Conservation (phyloP, 2,113 vertebrate species). For the Melanerpes formicivorus region DNA sequence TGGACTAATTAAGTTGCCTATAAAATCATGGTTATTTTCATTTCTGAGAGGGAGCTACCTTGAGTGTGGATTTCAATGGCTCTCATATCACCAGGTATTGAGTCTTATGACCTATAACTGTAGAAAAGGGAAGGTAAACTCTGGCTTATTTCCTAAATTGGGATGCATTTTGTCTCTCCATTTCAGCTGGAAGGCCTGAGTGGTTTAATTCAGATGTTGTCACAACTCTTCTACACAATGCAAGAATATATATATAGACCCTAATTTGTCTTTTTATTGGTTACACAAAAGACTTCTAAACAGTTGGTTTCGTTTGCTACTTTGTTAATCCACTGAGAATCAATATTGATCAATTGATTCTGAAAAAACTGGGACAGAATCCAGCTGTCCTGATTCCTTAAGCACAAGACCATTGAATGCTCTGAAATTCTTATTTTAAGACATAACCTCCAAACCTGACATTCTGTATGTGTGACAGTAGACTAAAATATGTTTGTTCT, state of each 20-base stretch:
- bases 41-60: not conserved
- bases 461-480: not conserved
- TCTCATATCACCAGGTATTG: not conserved
- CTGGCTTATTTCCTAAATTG: not conserved
- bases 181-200: not conserved
- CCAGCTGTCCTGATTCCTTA: not conserved
- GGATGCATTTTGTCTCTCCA: fast-evolving
- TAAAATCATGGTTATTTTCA: not conserved
- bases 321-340: not conserved
- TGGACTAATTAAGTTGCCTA: not conserved
- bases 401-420: not conserved
- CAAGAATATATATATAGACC: not conserved
- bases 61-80: not conserved
- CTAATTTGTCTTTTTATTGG: not conserved
- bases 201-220: not conserved
- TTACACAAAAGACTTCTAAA: not conserved
- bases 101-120: not conserved
- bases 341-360: not conserved
- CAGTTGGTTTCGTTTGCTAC: not conserved
- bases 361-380: not conserved
- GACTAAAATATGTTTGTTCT: not conserved
- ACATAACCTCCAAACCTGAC: not conserved
- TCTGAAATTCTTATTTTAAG: not conserved
- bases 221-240: not conserved
- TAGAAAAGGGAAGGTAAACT: not conserved